Base-by-base conservation (phyloP, 2,888 invertebrate genomes). In the Phengaris alcon region DNA sequence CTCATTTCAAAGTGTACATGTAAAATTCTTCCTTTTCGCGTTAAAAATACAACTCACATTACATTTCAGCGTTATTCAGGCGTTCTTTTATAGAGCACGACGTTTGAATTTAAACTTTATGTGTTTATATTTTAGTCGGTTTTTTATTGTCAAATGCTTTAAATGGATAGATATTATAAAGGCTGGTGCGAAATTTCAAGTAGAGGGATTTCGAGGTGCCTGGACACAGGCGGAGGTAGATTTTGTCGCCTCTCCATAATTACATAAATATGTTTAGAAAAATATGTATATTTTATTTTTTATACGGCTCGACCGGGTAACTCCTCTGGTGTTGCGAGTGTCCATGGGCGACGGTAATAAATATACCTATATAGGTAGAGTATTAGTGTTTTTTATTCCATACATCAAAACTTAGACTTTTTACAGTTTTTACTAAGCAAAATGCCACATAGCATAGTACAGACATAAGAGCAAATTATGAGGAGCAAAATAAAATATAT, bases 161-260 rank as follows among this genome's bases (percentile, higher is more conserved):
- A 68, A 57, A 77, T 73, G 82, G 79, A 79, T 78, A 81, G 81
- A 87, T 88, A 89, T 88, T 90, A 88, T 90, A 90, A 90, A 88
- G 90, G 88, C 85, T 85, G 89, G 87, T 86, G 90, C 88, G 87
- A 90, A 91, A 91, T 91, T 90, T 91, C 91, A 92, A 93, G 91
- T 89, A 91, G 88, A 88, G 90, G 90, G 92, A 91, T 93, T 92
- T 92, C 84, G 86, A 84, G 82, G 85, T 82, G 83, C 79, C 80
- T 69, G 77, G 82, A 80, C 80, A 78, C 83, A 79, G 84, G 82
- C 83, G 78, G 78, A 77, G 83, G 85, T 84, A 82, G 85, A 83
- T 85, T 86, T 85, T 84, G 82, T 83, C 83, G 84, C 82, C 80
- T 84, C 73, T 70, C 76, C 76, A 78, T 78, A 80, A 80, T 79